Percentiles rank a stretch among this genome's conserved stretches.
These are phyloP conservation scores for Gadopsis marmoratus DNA, from an alignment of 2,797 vertebrate genomes.

Conservation along the genomic window DNA sequence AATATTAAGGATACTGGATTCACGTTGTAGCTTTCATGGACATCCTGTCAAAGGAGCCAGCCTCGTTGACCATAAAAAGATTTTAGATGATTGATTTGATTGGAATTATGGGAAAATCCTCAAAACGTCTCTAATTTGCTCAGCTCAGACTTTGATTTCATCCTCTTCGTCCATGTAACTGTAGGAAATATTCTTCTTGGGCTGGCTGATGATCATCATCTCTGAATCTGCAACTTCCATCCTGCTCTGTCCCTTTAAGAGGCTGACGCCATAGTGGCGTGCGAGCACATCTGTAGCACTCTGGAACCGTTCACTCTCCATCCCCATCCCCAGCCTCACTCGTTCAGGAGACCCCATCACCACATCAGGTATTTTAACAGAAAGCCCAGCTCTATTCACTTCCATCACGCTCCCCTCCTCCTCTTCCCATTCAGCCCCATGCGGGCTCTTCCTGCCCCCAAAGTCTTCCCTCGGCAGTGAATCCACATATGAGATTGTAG, in stretches of 20 bases:
- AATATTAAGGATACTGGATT: constrained; percentile 16
- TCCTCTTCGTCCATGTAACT: constrained; percentile 90
- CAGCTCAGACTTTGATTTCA: constrained; percentile 93
- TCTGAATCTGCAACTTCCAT: constrained; percentile 70
- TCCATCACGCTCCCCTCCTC: constrained; percentile 55
- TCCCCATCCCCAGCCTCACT: constrained; percentile 65
- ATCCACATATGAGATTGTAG: constrained; percentile 81
- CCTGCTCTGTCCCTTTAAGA: constrained; percentile 69
- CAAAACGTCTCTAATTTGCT: constrained; percentile 18
- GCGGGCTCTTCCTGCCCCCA: constrained; percentile 74
- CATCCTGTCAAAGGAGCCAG: constrained; percentile 52
- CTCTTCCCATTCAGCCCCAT: constrained; percentile 67
- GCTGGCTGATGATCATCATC: constrained; percentile 47
- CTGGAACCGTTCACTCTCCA: constrained; percentile 86
- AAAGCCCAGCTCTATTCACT: constrained; percentile 56
- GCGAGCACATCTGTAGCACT: constrained; percentile 82
- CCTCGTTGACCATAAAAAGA: constrained; percentile 25
- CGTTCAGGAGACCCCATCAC: constrained; percentile 52
- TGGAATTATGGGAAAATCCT: neutral
- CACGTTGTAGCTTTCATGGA: constrained; percentile 11
- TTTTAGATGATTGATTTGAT: constrained; percentile 32
- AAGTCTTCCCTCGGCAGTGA: constrained; percentile 82
- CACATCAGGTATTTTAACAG: constrained; percentile 69
- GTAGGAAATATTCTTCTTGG: constrained; percentile 83
- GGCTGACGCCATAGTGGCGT: constrained; percentile 80